Conservation (phyloP, 1,140 invertebrate species). For the Meloidogyne exigua region DNA sequence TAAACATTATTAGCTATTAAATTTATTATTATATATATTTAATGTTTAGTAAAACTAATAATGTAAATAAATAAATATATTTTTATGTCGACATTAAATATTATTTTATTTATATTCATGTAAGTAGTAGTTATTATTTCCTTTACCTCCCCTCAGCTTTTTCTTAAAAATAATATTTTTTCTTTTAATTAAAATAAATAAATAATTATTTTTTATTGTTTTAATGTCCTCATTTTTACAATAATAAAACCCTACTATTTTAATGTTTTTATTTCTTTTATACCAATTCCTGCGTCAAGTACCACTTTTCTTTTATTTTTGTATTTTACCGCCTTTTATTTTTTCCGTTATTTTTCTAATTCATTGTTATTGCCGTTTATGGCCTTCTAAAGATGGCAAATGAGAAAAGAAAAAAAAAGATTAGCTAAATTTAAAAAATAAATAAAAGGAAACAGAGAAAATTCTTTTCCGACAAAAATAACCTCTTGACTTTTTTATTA, state of each 20-base stretch:
- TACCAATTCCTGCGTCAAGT: not conserved
- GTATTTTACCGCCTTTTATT: not conserved
- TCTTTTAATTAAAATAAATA: too few species aligned
- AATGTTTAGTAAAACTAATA: too few species aligned
- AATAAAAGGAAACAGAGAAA: too few species aligned
- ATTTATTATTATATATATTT: too few species aligned
- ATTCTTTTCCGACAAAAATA: not conserved
- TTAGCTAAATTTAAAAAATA: not conserved
- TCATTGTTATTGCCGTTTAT: not conserved
- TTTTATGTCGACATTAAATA: too few species aligned
- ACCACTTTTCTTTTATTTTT: not conserved
- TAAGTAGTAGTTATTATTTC: too few species aligned
- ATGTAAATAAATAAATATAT: too few species aligned
- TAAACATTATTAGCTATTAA: too few species aligned
- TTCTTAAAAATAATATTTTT: too few species aligned
- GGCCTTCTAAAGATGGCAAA: not conserved
- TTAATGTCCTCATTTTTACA: not conserved
- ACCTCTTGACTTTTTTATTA: not conserved
- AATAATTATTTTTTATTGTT: too few species aligned
- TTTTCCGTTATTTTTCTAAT: constrained; percentile 1
- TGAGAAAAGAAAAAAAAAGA: not conserved
- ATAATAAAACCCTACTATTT: not conserved
- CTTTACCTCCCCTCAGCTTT: too few species aligned
- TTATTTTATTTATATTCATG: too few species aligned
- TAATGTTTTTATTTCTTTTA: not conserved